Evolutionary conservation across 2,888 invertebrate genomes (phyloP).

Genomic region (Nomada goodeniana): DNA sequence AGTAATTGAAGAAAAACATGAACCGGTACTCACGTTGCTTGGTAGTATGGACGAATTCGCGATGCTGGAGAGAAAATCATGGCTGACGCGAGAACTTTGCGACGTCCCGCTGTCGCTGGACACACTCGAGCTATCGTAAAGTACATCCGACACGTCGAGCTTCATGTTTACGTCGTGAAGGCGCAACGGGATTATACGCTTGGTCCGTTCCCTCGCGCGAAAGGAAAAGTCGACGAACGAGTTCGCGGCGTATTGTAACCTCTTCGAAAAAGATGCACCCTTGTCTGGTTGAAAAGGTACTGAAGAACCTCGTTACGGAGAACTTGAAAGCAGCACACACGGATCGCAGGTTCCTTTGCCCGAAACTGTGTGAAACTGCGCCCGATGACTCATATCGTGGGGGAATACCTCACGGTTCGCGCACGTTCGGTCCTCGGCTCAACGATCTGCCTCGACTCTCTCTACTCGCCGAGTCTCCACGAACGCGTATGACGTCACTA

Average conservation of each 20-base stretch:
- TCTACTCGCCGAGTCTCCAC: constrained; percentile 56
- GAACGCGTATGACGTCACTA: constrained; percentile 71
- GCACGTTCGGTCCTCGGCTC: constrained; percentile 66
- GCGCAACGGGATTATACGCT: constrained; percentile 4
- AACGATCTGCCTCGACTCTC: constrained; percentile 50
- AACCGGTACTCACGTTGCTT: constrained; percentile 77
- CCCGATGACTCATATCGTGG: constrained; percentile 82
- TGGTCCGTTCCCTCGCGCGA: constrained; percentile 25
- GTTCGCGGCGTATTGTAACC: constrained; percentile 46
- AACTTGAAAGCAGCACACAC: constrained; percentile 58
- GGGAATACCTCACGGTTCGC: constrained; percentile 81
- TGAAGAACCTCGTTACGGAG: constrained; percentile 39
- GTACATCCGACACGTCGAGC: constrained; percentile 87
- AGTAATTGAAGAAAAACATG: neutral
- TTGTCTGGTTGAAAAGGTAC: neutral
- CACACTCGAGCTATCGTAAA: constrained; percentile 87
- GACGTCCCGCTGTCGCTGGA: constrained; percentile 87
- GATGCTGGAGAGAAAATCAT: constrained; percentile 82
- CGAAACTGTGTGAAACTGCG: constrained; percentile 79
- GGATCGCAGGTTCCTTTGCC: constrained; percentile 69
- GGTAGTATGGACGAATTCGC: constrained; percentile 74
- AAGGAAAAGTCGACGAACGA: constrained; percentile 26
- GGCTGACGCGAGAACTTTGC: constrained; percentile 86
- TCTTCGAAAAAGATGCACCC: constrained; percentile 15
- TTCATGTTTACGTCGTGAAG: constrained; percentile 84